A percentile compares a stretch with the other conserved stretches of the same genome.
Evolutionary conservation across 2,113 vertebrate species (phyloP).

Genomic region (Elaphurus davidianus): DNA sequence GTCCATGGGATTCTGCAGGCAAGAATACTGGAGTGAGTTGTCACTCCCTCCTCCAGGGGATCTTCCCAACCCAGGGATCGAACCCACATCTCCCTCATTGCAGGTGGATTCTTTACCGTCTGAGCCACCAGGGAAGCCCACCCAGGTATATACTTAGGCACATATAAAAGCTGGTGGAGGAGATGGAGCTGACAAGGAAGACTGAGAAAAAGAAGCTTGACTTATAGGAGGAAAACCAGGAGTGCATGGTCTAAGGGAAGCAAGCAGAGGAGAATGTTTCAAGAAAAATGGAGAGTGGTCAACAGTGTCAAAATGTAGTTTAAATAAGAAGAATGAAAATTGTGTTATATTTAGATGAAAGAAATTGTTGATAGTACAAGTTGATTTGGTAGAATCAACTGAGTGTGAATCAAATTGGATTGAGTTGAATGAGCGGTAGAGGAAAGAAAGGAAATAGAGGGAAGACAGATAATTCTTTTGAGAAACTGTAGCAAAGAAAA

Average conservation of each 20-base stretch:
- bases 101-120: not conserved
- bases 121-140: not conserved
- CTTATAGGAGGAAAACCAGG: not conserved
- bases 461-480: not conserved
- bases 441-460: not conserved
- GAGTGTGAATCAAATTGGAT: not conserved
- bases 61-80: not conserved
- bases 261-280: not conserved
- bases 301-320: not conserved
- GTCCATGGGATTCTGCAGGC: not conserved
- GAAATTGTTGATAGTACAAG: not conserved
- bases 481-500: not conserved
- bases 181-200: not conserved
- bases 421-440: not conserved
- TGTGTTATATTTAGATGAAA: not conserved
- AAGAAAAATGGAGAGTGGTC: not conserved
- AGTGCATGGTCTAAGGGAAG: not conserved
- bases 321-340: not conserved
- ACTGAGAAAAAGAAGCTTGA: not conserved
- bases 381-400: not conserved
- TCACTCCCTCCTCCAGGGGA: not conserved
- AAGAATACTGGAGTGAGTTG: not conserved
- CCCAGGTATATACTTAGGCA: not conserved
- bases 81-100: not conserved
- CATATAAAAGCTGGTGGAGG: not conserved